Conservation (phyloP, 2,113 vertebrate species). For the Hipposideros armiger region DNA sequence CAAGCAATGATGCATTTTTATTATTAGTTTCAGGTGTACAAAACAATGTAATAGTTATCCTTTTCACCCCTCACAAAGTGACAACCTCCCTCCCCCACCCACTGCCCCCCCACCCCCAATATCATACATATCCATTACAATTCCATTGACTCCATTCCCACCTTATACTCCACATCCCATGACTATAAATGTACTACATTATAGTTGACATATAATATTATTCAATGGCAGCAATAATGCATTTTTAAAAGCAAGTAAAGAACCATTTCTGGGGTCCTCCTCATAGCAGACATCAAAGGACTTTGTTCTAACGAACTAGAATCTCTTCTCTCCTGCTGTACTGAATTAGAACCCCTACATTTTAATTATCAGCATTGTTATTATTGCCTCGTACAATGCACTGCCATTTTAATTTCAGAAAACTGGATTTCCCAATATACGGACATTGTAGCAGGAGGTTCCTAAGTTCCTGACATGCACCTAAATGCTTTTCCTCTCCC, state of each 20-base stretch:
- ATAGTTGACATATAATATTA: no score
- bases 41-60: no score
- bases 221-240: neutral
- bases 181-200: no score
- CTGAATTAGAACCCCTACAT: neutral
- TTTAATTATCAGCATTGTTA: neutral
- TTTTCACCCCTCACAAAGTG: no score
- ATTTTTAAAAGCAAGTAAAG: conserved; percentile 25
- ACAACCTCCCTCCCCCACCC: no score
- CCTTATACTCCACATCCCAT: no score
- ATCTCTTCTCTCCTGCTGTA: conserved; percentile 13
- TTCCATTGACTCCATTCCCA: no score
- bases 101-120: no score
- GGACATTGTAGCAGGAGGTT: neutral
- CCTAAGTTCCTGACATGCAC: neutral
- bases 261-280: neutral
- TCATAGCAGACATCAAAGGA: conserved; percentile 17
- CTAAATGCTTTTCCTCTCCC: neutral
- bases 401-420: conserved; percentile 25
- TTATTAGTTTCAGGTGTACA: no score
- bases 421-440: neutral
- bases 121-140: no score
- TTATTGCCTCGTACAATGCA: neutral
- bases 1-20: neutral
- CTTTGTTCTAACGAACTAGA: neutral